Conservation (phyloP, 2,113 vertebrate species). For the Pseudolaguvia tuberculata region DNA sequence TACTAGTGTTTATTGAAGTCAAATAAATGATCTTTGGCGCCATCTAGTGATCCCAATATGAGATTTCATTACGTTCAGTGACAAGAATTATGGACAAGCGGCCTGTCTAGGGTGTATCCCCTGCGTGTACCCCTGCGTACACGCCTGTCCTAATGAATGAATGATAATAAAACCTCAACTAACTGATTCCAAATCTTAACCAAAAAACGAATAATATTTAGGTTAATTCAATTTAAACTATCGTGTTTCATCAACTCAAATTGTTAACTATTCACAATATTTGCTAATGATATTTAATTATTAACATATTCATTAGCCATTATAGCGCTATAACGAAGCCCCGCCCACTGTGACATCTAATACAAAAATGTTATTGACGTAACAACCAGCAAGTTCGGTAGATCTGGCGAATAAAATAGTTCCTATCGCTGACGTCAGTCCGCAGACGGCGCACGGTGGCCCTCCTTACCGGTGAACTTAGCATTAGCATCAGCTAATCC, state of each 20-base stretch:
- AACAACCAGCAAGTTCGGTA: not conserved
- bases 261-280: not conserved
- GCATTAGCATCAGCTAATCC: conserved; percentile 8
- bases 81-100: no score
- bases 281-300: not conserved
- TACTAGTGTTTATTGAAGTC: not conserved
- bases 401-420: conserved; percentile 40
- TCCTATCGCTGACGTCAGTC: conserved; percentile 39
- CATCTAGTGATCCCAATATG: conserved; percentile 12
- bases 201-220: not conserved
- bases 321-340: not conserved
- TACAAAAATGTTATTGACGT: conserved; percentile 22
- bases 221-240: not conserved
- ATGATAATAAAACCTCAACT: not conserved
- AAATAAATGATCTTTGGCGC: not conserved
- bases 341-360: not conserved
- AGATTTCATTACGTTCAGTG: not conserved
- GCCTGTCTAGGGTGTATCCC: no score
- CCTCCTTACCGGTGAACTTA: conserved; percentile 36
- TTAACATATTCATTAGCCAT: not conserved
- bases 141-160: no score
- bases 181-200: not conserved
- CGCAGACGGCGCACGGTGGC: conserved; percentile 6
- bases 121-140: no score
- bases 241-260: not conserved